Conservation (phyloP, 30 jellyfish, hydroid and myxozoan species). For the Turritopsis dohrnii region DNA sequence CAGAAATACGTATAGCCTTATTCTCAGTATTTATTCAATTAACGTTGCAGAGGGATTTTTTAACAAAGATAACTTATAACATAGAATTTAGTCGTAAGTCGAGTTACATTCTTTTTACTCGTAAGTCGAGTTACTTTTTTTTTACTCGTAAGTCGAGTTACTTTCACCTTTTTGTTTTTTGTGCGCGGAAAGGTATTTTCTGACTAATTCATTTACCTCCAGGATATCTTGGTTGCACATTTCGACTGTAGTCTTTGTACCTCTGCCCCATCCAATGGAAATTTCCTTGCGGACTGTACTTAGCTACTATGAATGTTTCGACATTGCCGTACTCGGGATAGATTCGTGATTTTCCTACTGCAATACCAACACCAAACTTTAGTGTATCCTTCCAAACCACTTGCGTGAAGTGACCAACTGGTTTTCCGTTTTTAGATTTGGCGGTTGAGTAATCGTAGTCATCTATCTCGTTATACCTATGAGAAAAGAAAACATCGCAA, state of each 20-base stretch:
- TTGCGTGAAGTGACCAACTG: conserved; percentile 24
- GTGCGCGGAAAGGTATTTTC: background rate
- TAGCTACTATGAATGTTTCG: conserved; percentile 19
- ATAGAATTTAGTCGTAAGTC: too few species aligned
- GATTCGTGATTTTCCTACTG: background rate
- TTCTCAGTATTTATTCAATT: too few species aligned
- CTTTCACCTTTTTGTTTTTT: too few species aligned
- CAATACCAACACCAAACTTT: conserved; percentile 20
- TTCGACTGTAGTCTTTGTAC: background rate
- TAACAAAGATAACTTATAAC: background rate
- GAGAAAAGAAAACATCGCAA: background rate
- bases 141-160: too few species aligned
- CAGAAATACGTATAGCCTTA: too few species aligned
- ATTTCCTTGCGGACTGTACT: conserved; percentile 13
- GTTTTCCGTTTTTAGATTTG: background rate
- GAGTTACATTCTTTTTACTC: too few species aligned
- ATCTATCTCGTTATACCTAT: conserved; percentile 7
- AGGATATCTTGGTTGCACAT: conserved; percentile 17
- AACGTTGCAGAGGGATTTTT: background rate
- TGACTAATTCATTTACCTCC: conserved; percentile 13
- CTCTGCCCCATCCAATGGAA: conserved; percentile 1
- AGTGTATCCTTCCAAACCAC: conserved; percentile 12
- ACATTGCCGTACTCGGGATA: conserved; percentile 14
- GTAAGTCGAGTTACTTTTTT: too few species aligned
- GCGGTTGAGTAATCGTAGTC: conserved; percentile 16